Conservation (phyloP, 2,797 vertebrate genomes). For the Syngnathus acus region DNA sequence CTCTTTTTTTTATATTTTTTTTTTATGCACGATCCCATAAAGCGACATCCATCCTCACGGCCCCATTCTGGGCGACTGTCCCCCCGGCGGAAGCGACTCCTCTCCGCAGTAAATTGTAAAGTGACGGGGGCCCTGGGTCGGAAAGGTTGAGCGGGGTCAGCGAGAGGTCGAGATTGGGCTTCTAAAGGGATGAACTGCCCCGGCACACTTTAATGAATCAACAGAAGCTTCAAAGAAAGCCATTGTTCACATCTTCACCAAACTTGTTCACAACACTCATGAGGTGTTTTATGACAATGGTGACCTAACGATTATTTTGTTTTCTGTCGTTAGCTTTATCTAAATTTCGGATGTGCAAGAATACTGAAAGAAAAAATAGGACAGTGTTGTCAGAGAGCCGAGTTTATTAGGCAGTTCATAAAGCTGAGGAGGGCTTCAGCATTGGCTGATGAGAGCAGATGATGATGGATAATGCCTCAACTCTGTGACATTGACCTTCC, state of each 20-base stretch:
- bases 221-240: constrained; percentile 32
- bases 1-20: background rate
- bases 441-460: constrained; percentile 67
- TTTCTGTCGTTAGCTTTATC: too few species aligned
- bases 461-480: constrained; percentile 81
- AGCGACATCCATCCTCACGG: constrained; percentile 6
- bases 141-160: constrained; percentile 82
- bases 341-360: background rate
- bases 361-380: constrained; percentile 31
- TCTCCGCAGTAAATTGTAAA: constrained; percentile 79
- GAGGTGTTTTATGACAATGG: background rate
- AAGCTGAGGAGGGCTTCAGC: constrained; percentile 37
- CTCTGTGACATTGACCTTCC: constrained; percentile 89
- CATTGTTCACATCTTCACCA: constrained; percentile 27
- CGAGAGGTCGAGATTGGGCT: constrained; percentile 77
- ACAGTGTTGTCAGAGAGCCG: constrained; percentile 27
- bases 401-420: constrained; percentile 59
- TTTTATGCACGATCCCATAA: background rate
- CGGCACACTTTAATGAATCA: constrained; percentile 53
- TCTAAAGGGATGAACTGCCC: constrained; percentile 67
- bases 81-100: constrained; percentile 72
- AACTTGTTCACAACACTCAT: background rate
- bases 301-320: background rate
- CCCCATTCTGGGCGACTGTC: constrained; percentile 18
- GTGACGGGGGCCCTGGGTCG: constrained; percentile 78